Conservation (phyloP, 2,888 invertebrate species). For the Fragum fragum region DNA sequence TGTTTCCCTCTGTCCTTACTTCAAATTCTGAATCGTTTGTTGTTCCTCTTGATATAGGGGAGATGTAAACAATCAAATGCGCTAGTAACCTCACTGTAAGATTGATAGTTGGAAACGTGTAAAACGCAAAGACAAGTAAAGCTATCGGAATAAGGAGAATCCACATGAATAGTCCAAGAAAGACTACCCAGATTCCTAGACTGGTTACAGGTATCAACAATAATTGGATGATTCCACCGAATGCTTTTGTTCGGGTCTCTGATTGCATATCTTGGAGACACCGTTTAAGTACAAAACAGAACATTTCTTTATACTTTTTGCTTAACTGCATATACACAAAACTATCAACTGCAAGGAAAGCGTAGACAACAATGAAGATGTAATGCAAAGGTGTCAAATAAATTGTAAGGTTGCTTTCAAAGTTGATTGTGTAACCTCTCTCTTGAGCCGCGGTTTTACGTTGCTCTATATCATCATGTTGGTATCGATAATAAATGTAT, state of each 20-base stretch:
- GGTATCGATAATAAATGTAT: constrained; percentile 76
- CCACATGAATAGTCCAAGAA: constrained; percentile 77
- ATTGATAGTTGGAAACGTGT: constrained; percentile 81
- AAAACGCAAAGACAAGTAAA: constrained; percentile 74
- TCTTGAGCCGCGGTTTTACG: constrained; percentile 63
- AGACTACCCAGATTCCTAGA: constrained; percentile 77
- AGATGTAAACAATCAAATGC: constrained; percentile 68
- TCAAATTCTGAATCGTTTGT: constrained; percentile 48
- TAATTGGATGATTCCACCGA: constrained; percentile 71
- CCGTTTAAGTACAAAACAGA: constrained; percentile 71
- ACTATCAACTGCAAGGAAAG: constrained; percentile 74
- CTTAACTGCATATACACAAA: constrained; percentile 71
- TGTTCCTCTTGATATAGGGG: constrained; percentile 12
- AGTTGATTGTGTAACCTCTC: constrained; percentile 56
- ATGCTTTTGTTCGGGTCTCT: constrained; percentile 47
- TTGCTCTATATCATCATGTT: constrained; percentile 70
- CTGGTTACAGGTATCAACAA: constrained; percentile 79
- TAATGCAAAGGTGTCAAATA: constrained; percentile 81
- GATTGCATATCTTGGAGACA: constrained; percentile 78
- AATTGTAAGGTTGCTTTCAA: constrained; percentile 76
- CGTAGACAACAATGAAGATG: constrained; percentile 79
- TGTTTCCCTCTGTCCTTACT: constrained; percentile 10
- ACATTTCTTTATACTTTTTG: constrained; percentile 63
- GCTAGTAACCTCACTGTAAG: constrained; percentile 76
- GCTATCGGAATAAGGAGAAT: constrained; percentile 72